A percentile compares a stretch with the other conserved stretches of the same genome.
Conservation (phyloP, 2,113 vertebrate genomes). For the Epinephelus lanceolatus region DNA sequence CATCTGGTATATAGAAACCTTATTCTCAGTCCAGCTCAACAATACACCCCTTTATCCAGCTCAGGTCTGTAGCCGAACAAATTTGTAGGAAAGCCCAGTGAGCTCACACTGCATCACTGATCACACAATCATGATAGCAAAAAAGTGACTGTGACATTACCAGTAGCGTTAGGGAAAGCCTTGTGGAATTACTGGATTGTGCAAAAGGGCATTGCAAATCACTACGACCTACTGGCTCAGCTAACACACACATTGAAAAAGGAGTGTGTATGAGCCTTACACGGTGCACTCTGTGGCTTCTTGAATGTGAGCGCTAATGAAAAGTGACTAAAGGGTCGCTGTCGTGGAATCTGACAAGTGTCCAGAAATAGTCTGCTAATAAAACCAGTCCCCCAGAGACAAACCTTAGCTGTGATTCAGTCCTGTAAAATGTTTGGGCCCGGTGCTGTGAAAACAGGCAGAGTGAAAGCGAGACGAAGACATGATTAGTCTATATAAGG, state of each 20-base stretch:
- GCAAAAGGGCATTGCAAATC: conserved; percentile 61
- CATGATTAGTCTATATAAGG: conserved; percentile 71
- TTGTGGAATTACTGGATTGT: conserved; percentile 55
- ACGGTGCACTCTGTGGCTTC: conserved; percentile 44
- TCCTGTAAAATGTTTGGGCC: conserved; percentile 75
- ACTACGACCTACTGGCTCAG: conserved; percentile 43
- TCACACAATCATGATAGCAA: conserved; percentile 39
- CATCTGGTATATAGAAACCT: conserved; percentile 57
- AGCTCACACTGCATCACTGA: conserved; percentile 64
- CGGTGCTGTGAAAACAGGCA: conserved; percentile 59
- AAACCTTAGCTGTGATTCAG: conserved; percentile 75
- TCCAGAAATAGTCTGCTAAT: conserved; percentile 82
- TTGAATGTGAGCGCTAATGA: conserved; percentile 72
- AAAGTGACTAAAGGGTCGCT: conserved; percentile 74
- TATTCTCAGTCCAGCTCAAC: conserved; percentile 45
- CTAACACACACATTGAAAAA: conserved; percentile 47
- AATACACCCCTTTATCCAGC: conserved; percentile 65
- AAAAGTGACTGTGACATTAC: conserved; percentile 70
- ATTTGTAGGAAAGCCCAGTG: conserved; percentile 62
- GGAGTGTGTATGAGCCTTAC: conserved; percentile 19
- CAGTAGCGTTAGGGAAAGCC: conserved; percentile 53
- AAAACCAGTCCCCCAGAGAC: conserved; percentile 64
- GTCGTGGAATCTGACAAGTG: conserved; percentile 69
- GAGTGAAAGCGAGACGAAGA: conserved; percentile 25
- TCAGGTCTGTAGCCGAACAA: conserved; percentile 54